Percentiles rank a stretch among this genome's conserved stretches.
phyloP scores from a whole-genome alignment of 2,797 vertebrate genomes.

The Coendou prehensilis region DNA sequence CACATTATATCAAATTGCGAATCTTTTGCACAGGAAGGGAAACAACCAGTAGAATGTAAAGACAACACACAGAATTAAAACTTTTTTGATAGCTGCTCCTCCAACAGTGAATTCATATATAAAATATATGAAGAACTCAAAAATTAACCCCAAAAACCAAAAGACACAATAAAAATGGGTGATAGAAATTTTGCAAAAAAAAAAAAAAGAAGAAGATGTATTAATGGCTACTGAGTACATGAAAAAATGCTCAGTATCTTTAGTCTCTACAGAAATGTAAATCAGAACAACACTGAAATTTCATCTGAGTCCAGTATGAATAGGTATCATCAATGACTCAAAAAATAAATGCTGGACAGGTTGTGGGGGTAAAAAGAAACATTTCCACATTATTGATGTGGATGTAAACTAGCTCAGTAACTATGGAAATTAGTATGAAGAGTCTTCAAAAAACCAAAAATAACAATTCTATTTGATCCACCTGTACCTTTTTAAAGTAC shows the following conservation, averaged over 20 bases:
- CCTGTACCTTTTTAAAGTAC: neutral
- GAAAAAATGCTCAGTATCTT: neutral
- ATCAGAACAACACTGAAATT: neutral
- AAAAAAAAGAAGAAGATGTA: neutral
- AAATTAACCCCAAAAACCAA: neutral
- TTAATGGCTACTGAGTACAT: neutral
- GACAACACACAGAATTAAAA: neutral
- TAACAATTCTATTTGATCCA: neutral
- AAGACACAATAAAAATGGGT: neutral
- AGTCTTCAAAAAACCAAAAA: neutral
- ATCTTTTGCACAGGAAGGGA: neutral
- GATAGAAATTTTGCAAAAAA: neutral
- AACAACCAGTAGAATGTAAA: neutral
- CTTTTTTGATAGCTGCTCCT: neutral
- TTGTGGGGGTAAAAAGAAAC: neutral
- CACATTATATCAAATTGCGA: neutral
- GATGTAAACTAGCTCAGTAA: neutral
- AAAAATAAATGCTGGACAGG: neutral
- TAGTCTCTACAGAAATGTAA: neutral
- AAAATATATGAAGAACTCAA: neutral
- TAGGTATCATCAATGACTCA: neutral
- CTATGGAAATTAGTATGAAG: neutral
- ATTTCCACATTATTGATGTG: neutral
- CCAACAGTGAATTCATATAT: neutral
- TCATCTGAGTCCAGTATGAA: neutral